These are phyloP conservation scores for Arctia plantaginis DNA, from an alignment of 2,888 invertebrate genomes.

Conservation along the genomic window DNA sequence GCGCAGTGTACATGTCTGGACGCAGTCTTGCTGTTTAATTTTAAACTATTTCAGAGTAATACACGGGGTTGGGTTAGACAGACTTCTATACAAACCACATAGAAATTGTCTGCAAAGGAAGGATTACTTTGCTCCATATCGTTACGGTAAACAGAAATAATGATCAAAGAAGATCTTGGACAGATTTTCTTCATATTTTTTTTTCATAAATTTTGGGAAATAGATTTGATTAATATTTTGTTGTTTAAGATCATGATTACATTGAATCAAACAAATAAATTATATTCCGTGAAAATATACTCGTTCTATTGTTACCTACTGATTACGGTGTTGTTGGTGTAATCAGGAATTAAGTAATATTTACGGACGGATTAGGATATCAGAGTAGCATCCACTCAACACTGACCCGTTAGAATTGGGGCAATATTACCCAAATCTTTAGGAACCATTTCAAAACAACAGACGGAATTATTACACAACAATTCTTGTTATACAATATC, in stretches of 20 bases:
- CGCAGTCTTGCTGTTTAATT: too few species aligned
- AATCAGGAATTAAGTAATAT: neutral
- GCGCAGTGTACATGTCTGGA: too few species aligned
- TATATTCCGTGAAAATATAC: neutral
- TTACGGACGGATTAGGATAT: slow-evolving; percentile 4
- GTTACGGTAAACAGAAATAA: neutral
- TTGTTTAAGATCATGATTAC: neutral
- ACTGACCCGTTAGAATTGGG: slow-evolving; percentile 6
- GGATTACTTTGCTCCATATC: neutral
- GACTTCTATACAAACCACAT: too few species aligned
- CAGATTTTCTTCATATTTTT: too few species aligned
- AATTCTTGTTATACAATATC: slow-evolving; percentile 2
- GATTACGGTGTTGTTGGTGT: neutral
- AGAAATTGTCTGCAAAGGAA: neutral
- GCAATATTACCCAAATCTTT: slow-evolving; percentile 1
- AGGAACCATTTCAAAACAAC: neutral
- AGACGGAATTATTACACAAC: neutral
- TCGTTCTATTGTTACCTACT: neutral
- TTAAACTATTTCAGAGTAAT: too few species aligned
- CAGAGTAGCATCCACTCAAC: neutral
- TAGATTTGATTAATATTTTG: neutral
- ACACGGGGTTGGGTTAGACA: too few species aligned
- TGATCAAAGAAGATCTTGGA: too few species aligned
- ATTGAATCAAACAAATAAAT: neutral
- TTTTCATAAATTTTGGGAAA: too few species aligned